phyloP scores from a whole-genome alignment of 2,888 invertebrate genomes.

The Cephus spinipes region DNA sequence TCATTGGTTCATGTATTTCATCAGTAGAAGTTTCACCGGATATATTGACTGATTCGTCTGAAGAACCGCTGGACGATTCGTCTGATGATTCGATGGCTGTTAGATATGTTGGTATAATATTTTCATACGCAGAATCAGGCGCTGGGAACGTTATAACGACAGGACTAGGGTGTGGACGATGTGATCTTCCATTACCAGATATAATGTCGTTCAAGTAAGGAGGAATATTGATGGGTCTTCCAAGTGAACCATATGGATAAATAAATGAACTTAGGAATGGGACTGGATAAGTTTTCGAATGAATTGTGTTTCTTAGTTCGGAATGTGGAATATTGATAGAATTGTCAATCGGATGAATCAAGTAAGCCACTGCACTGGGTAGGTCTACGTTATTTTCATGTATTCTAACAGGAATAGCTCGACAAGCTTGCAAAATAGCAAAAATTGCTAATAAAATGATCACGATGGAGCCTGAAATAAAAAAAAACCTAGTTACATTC shows the following conservation, averaged over 20 bases:
- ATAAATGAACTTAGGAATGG: background rate
- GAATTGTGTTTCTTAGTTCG: background rate
- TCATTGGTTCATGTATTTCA: no score
- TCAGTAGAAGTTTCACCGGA: no score
- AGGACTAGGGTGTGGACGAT: no score
- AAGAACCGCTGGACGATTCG: background rate
- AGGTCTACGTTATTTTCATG: background rate
- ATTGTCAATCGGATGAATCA: background rate
- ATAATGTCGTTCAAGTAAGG: background rate
- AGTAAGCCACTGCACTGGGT: background rate
- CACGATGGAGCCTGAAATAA: background rate
- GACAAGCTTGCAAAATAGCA: background rate
- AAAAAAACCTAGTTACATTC: background rate
- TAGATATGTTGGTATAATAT: background rate
- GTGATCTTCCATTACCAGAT: background rate
- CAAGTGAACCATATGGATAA: background rate
- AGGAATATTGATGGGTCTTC: background rate
- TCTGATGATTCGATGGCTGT: background rate
- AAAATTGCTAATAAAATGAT: background rate
- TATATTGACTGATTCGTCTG: background rate
- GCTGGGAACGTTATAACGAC: no score
- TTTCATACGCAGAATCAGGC: background rate
- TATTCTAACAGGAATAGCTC: background rate
- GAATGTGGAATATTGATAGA: background rate
- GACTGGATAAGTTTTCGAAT: background rate